These are phyloP conservation scores for Nasalis larvatus DNA, from an alignment of 2,113 vertebrate species.

Conservation along the genomic window DNA sequence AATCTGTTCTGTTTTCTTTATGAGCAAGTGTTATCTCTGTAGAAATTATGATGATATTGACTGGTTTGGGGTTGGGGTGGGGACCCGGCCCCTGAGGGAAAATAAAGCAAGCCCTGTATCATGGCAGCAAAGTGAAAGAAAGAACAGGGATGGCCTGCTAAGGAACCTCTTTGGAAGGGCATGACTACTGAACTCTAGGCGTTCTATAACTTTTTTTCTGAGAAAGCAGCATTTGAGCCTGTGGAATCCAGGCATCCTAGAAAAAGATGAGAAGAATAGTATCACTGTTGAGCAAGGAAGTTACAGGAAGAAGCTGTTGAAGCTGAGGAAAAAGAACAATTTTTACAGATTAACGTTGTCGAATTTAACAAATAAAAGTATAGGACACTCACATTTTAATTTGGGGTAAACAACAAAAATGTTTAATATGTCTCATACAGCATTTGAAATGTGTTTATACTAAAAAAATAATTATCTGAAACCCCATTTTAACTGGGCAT, in stretches of 20 bases:
- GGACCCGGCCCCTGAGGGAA: neutral
- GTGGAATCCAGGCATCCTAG: neutral
- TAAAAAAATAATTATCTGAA: neutral
- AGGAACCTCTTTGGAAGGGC: neutral
- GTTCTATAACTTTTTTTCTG: neutral
- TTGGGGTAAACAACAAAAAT: neutral
- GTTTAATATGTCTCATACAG: neutral
- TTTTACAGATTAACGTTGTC: neutral
- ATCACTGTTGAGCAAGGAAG: neutral
- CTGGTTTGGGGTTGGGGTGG: neutral
- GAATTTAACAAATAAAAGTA: neutral
- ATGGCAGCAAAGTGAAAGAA: neutral
- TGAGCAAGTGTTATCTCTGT: neutral
- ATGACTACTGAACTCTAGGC: neutral
- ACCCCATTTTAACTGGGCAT: neutral
- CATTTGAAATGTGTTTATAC: neutral
- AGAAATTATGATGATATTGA: neutral
- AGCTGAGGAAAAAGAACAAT: neutral
- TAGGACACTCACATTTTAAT: neutral
- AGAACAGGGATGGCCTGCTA: neutral
- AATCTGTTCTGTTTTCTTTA: neutral
- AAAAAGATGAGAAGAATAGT: neutral
- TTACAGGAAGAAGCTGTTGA: neutral
- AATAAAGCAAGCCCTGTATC: neutral
- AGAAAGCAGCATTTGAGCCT: neutral